These are phyloP conservation scores for Bettongia penicillata DNA, from an alignment of 2,113 vertebrate genomes.

Conservation along the genomic window DNA sequence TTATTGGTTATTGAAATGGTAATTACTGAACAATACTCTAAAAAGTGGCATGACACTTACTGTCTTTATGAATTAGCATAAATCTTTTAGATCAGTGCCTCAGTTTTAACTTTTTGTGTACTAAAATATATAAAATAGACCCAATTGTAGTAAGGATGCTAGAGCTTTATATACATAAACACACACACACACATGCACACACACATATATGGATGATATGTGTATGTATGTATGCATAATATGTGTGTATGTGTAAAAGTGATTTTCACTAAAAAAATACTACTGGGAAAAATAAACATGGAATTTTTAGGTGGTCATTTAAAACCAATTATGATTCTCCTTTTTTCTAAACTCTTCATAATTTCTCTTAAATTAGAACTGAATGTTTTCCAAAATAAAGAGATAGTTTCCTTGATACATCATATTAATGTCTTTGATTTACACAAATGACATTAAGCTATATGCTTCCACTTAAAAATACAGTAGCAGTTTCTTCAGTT, in stretches of 20 bases:
- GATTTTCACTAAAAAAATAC: no score
- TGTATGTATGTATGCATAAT: no score
- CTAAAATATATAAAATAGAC: background rate
- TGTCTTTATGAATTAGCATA: background rate
- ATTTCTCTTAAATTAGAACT: background rate
- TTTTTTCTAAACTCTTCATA: background rate
- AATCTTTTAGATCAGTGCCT: background rate
- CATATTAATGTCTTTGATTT: no score
- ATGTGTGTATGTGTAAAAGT: no score
- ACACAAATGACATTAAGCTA: background rate
- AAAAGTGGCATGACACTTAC: background rate
- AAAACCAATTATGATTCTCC: background rate
- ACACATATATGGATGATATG: no score
- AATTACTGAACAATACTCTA: background rate
- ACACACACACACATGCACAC: no score
- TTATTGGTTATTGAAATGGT: background rate
- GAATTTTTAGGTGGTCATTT: background rate
- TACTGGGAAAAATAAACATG: background rate
- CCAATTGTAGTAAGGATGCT: slow-evolving; percentile 37
- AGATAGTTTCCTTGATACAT: background rate
- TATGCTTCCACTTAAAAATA: background rate
- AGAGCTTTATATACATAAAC: background rate
- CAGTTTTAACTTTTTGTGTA: no score
- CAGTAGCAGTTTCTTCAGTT: background rate
- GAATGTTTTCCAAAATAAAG: background rate